These are phyloP conservation scores for Caradrina kadenii DNA, from an alignment of 2,888 invertebrate species.

Conservation along the genomic window DNA sequence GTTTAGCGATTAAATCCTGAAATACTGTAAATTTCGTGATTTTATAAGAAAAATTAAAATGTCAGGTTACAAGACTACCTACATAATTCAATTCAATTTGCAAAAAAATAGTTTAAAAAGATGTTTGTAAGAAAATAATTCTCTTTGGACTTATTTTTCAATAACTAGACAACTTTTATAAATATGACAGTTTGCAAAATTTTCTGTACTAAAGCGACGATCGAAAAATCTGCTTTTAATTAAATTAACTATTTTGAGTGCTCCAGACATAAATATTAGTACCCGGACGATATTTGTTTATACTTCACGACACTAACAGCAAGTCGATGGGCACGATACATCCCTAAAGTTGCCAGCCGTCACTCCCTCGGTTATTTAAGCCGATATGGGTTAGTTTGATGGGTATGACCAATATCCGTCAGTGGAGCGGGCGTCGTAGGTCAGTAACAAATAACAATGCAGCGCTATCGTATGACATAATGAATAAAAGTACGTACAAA, in stretches of 20 bases:
- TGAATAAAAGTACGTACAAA: background rate
- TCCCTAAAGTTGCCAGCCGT: background rate
- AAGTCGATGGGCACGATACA: slow-evolving; percentile 7
- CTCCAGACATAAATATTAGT: no score
- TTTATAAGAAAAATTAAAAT: slow-evolving; percentile 30
- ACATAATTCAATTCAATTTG: slow-evolving; percentile 7
- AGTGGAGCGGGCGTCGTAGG: slow-evolving; percentile 25
- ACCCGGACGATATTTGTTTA: background rate
- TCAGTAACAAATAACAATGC: slow-evolving; percentile 43
- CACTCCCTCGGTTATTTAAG: slow-evolving; percentile 30
- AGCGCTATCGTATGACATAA: slow-evolving; percentile 19
- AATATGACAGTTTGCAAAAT: no score
- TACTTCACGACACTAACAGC: slow-evolving; percentile 3
- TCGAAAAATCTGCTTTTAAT: no score
- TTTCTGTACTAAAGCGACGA: no score
- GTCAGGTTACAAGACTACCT: slow-evolving; percentile 6
- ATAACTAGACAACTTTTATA: no score
- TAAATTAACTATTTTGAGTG: no score
- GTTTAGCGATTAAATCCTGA: slow-evolving; percentile 45
- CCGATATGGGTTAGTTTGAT: slow-evolving; percentile 18
- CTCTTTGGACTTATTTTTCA: background rate
- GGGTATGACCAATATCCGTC: slow-evolving; percentile 42
- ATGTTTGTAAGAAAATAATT: background rate
- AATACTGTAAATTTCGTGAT: slow-evolving; percentile 27
- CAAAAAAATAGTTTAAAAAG: background rate